Evolutionary conservation across 1,140 invertebrate genomes (phyloP).

Genomic region (Scaptomyza pallida): DNA sequence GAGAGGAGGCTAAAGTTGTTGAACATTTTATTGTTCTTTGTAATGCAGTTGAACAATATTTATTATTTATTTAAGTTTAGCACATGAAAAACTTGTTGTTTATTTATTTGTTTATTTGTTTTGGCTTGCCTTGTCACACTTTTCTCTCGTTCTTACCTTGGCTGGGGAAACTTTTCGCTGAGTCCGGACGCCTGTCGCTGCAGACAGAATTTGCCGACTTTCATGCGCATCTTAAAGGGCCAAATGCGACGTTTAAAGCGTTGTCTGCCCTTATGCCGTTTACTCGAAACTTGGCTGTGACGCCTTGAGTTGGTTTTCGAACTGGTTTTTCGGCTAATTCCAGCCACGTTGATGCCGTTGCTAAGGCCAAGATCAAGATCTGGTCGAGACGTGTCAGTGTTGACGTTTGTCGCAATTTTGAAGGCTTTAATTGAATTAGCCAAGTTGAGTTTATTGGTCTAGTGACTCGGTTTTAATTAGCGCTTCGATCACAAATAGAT

Average conservation of each 20-base stretch:
- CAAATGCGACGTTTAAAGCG: conserved; percentile 17
- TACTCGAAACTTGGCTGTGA: background rate
- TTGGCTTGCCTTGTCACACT: background rate
- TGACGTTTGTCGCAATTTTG: conserved; percentile 18
- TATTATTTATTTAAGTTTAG: background rate
- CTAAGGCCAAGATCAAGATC: background rate
- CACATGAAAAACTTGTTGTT: background rate
- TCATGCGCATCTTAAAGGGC: conserved; percentile 61
- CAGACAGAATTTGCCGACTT: conserved; percentile 57
- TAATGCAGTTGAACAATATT: background rate
- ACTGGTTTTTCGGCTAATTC: conserved; percentile 3
- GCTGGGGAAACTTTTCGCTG: conserved; percentile 53
- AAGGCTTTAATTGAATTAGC: conserved; percentile 30
- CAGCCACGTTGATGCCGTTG: conserved; percentile 43
- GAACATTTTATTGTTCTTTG: background rate
- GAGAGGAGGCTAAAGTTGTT: background rate
- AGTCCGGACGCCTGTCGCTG: conserved; percentile 38
- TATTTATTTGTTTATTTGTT: background rate
- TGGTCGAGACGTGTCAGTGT: background rate
- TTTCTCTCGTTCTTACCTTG: conserved; percentile 42
- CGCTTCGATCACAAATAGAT: conserved; percentile 29
- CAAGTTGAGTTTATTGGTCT: background rate
- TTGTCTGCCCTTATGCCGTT: background rate
- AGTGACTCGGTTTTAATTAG: conserved; percentile 26
- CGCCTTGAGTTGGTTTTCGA: conserved; percentile 23